Conservation (phyloP, 1,140 invertebrate species). For the Pogonognathellus flavescens region DNA sequence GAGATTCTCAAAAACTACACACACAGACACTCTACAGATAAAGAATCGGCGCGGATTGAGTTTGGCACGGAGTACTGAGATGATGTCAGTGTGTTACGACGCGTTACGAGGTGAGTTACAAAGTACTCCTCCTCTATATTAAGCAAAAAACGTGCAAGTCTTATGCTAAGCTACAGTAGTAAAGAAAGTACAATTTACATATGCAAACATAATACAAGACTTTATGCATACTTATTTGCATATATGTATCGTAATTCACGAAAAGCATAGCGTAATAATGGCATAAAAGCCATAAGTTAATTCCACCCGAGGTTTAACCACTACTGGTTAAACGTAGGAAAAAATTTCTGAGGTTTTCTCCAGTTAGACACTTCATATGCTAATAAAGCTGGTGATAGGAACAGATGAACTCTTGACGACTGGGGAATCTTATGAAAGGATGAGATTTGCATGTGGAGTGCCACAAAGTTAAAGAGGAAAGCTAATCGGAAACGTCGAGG, state of each 20-base stretch:
- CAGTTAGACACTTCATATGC: too few relatives aligned
- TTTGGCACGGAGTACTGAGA: constrained; percentile 30
- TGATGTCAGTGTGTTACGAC: constrained; percentile 43
- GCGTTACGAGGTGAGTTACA: constrained; percentile 31
- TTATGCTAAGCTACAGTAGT: background rate
- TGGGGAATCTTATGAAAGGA: too few relatives aligned
- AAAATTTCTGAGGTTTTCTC: background rate
- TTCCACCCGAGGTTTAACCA: background rate
- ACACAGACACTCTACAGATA: constrained; percentile 17
- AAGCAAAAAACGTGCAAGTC: background rate
- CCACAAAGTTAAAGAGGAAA: constrained; percentile 18
- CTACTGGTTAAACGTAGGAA: background rate
- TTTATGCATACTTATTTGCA: constrained; percentile 8
- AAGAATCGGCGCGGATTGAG: constrained; percentile 29
- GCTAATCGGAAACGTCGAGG: background rate
- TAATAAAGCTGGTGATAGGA: too few relatives aligned
- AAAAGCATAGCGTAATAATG: background rate
- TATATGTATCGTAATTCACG: constrained; percentile 37
- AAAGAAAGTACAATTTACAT: background rate
- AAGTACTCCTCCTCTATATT: constrained; percentile 19
- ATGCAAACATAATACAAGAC: background rate
- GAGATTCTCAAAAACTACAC: background rate
- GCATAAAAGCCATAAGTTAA: background rate
- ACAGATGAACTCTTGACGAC: too few relatives aligned
- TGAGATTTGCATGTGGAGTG: constrained; percentile 16